Percentiles rank a stretch among this genome's conserved stretches.
phyloP scores from a whole-genome alignment of 1,140 invertebrate species.

The Phenacoccus solenopsis region DNA sequence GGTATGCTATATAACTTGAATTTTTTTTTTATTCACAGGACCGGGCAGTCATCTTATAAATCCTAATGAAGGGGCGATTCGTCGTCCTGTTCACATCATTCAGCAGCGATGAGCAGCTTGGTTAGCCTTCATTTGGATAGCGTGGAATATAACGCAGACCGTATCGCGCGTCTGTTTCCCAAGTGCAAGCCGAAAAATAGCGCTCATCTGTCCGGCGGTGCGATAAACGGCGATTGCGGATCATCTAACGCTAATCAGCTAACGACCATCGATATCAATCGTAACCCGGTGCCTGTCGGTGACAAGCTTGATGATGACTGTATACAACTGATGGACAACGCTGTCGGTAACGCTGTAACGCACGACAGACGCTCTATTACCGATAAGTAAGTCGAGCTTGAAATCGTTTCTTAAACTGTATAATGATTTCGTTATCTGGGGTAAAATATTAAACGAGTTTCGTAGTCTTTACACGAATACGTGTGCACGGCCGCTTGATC shows the following conservation, averaged over 20 bases:
- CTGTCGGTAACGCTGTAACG: background rate
- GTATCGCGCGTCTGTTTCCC: background rate
- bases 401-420: too few relatives aligned
- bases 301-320: slow-evolving; percentile 10
- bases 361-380: slow-evolving; percentile 11
- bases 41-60: background rate
- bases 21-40: background rate
- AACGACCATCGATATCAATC: slow-evolving; percentile 7
- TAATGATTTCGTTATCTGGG: too few relatives aligned
- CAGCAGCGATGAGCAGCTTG: slow-evolving; percentile 13
- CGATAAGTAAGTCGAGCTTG: background rate
- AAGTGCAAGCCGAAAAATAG: background rate
- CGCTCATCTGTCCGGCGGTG: background rate
- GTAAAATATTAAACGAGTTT: too few relatives aligned
- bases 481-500: too few relatives aligned
- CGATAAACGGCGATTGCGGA: background rate
- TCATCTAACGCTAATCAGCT: background rate
- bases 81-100: slow-evolving; percentile 7
- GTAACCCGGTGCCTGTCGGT: slow-evolving; percentile 4
- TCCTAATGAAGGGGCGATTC: slow-evolving; percentile 13
- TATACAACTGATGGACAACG: slow-evolving; percentile 11
- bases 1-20: too few relatives aligned
- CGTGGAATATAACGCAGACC: slow-evolving; percentile 10
- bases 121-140: slow-evolving; percentile 8
- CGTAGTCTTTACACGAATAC: too few relatives aligned